A percentile compares a stretch with the other conserved stretches of the same genome.
phyloP scores from a whole-genome alignment of 2,113 vertebrate species.

The Xenopus borealis region DNA sequence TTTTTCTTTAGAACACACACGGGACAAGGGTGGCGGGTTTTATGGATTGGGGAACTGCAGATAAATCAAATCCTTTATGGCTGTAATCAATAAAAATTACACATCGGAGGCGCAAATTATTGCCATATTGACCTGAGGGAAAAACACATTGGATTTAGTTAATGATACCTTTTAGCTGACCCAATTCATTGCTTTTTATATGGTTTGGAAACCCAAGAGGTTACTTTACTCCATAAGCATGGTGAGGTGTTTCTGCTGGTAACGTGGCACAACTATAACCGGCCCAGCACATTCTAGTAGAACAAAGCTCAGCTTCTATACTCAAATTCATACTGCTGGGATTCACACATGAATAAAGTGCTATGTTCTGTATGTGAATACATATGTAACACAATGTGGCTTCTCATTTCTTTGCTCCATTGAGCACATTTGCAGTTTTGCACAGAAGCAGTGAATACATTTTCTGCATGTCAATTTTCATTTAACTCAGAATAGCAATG shows the following conservation, averaged over 20 bases:
- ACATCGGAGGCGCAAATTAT: not conserved
- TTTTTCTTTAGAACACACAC: too few species aligned
- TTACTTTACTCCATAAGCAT: not conserved
- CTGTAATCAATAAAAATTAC: not conserved
- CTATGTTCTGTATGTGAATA: not conserved
- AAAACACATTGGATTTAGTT: not conserved
- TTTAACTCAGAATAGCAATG: conserved; percentile 3
- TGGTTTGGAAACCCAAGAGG: not conserved
- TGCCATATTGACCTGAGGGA: not conserved
- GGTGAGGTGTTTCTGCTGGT: not conserved
- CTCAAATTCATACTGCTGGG: not conserved
- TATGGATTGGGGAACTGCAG: not conserved
- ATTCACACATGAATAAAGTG: not conserved
- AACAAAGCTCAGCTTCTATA: not conserved
- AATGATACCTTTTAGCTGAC: not conserved
- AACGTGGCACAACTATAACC: not conserved
- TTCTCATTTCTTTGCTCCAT: not conserved
- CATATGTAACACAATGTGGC: not conserved
- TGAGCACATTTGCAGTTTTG: not conserved
- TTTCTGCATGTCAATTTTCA: not conserved
- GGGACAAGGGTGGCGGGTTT: not conserved
- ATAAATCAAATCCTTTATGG: not conserved
- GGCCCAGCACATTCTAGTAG: not conserved
- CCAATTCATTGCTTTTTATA: not conserved
- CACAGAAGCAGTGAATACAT: not conserved